phyloP scores from a whole-genome alignment of 1,140 invertebrate species.

The Stegodyphus dumicola region DNA sequence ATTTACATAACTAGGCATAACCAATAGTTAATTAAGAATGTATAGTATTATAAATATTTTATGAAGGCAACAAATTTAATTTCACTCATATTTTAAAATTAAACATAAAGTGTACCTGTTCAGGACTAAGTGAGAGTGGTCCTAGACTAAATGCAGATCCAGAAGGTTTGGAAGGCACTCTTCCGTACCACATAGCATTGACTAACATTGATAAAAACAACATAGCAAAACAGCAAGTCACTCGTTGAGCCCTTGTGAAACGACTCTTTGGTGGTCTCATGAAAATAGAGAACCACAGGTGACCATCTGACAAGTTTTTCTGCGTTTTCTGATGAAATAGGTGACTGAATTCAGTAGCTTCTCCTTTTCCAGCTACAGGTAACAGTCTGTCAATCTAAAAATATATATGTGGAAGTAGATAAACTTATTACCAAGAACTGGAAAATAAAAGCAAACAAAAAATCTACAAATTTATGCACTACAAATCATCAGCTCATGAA shows the following conservation, averaged over 20 bases:
- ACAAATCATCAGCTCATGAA: too few relatives aligned
- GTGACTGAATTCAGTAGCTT: slow-evolving; percentile 69
- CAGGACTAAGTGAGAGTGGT: slow-evolving; percentile 69
- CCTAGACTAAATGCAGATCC: slow-evolving; percentile 68
- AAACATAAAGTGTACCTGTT: slow-evolving; percentile 65
- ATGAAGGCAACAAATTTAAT: too few relatives aligned
- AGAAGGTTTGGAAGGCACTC: slow-evolving; percentile 62
- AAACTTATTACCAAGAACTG: neutral
- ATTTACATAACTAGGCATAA: neutral
- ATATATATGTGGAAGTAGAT: neutral
- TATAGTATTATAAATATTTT: too few relatives aligned
- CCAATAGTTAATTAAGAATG: neutral
- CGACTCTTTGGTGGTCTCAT: slow-evolving; percentile 71
- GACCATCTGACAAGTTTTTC: slow-evolving; percentile 72
- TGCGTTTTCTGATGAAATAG: slow-evolving; percentile 70
- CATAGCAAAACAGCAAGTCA: slow-evolving; percentile 73
- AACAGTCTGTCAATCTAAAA: slow-evolving; percentile 72
- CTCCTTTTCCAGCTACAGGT: slow-evolving; percentile 70
- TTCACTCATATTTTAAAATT: too few relatives aligned
- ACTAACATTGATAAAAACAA: slow-evolving; percentile 72
- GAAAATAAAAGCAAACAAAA: neutral
- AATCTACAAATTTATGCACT: neutral
- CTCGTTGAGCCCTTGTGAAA: slow-evolving; percentile 71
- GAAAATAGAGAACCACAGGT: slow-evolving; percentile 74
- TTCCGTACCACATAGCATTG: slow-evolving; percentile 73